A percentile compares a stretch with the other conserved stretches of the same genome.
Evolutionary conservation across 2,113 vertebrate species (phyloP).

Genomic region (Thomomys bottae): DNA sequence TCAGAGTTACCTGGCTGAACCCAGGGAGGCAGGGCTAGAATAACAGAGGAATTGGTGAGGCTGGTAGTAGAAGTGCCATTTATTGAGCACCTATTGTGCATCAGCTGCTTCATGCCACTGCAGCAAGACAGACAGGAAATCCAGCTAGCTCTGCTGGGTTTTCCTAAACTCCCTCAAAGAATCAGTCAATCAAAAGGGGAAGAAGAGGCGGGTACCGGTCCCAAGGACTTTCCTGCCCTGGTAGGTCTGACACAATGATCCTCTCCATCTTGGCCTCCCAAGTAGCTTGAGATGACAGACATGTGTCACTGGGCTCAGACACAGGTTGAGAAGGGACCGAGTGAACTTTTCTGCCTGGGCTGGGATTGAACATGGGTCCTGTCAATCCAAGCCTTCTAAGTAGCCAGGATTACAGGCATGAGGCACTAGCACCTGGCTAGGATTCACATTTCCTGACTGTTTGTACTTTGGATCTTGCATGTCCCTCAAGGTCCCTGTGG

Average conservation of each 20-base stretch:
- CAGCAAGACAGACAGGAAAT: too few species aligned
- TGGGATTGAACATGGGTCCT: too few species aligned
- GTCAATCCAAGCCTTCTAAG: too few species aligned
- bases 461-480: background rate
- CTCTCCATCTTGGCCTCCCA: too few species aligned
- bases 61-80: background rate
- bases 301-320: too few species aligned
- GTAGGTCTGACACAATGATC: too few species aligned
- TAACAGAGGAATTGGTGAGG: accelerated
- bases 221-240: too few species aligned
- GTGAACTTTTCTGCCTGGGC: too few species aligned
- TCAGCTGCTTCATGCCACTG: accelerated
- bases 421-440: background rate
- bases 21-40: background rate
- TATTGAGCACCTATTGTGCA: background rate
- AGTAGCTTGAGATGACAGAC: too few species aligned
- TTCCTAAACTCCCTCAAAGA: background rate
- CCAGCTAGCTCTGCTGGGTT: background rate
- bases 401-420: too few species aligned
- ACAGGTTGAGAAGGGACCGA: too few species aligned
- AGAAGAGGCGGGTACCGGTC: too few species aligned
- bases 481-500: background rate
- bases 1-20: background rate
- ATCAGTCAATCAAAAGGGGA: background rate
- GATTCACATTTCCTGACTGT: background rate